Evolutionary conservation across 1,140 invertebrate genomes (phyloP).

Genomic region (Zophobas morio): DNA sequence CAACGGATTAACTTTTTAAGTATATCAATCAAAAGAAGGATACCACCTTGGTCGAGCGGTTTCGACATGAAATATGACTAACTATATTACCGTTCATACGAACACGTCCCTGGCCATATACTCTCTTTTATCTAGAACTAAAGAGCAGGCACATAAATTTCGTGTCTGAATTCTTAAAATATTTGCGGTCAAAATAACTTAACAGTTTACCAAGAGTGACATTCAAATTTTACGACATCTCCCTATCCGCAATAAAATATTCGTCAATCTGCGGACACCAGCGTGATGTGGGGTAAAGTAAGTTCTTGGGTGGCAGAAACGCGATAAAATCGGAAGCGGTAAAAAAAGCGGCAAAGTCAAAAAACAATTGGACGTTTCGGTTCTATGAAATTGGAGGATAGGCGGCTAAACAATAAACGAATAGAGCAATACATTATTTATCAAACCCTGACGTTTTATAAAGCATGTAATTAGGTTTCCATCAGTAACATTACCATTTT

Average conservation of each 20-base stretch:
- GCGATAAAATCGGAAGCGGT: constrained; percentile 35
- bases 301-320: constrained; percentile 31
- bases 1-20: constrained; percentile 28
- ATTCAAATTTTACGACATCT: constrained; percentile 42
- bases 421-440: constrained; percentile 51
- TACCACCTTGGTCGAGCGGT: constrained; percentile 33
- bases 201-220: constrained; percentile 24
- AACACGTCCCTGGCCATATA: background rate
- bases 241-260: constrained; percentile 30
- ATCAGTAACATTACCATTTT: constrained; percentile 48
- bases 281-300: background rate
- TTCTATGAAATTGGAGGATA: constrained; percentile 43
- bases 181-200: constrained; percentile 44
- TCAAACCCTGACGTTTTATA: constrained; percentile 53
- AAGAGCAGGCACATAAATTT: constrained; percentile 29
- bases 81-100: background rate
- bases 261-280: background rate
- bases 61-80: constrained; percentile 26
- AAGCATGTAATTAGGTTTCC: constrained; percentile 54
- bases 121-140: constrained; percentile 2
- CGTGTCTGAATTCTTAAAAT: constrained; percentile 38
- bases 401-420: constrained; percentile 49
- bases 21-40: constrained; percentile 17
- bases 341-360: constrained; percentile 30
- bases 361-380: constrained; percentile 23